A percentile compares a stretch with the other conserved stretches of the same genome.
Conservation (phyloP, 2,113 vertebrate species). For the Myrmecophaga tridactyla region DNA sequence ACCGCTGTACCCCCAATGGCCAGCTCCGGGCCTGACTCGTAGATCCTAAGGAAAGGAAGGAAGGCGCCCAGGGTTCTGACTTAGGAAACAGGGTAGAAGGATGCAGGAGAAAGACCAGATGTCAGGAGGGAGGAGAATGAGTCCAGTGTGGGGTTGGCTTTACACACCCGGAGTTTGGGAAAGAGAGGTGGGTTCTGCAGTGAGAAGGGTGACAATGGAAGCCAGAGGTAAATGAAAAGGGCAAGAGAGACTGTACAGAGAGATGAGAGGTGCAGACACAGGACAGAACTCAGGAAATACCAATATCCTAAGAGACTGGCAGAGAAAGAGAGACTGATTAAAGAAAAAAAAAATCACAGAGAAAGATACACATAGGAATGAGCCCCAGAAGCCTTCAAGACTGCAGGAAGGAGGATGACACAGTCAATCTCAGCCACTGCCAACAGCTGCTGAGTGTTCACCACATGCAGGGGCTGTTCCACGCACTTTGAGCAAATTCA, state of each 20-base stretch:
- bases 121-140: background rate
- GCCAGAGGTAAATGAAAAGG: background rate
- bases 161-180: background rate
- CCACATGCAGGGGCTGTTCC: background rate
- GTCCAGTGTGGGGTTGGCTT: background rate
- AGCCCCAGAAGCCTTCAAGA: background rate
- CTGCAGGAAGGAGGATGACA: background rate
- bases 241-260: background rate
- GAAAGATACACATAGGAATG: background rate
- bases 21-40: background rate
- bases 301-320: background rate
- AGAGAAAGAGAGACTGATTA: background rate
- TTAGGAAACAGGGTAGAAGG: background rate
- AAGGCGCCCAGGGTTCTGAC: background rate
- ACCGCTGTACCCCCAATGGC: background rate
- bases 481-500: background rate
- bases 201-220: background rate
- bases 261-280: background rate
- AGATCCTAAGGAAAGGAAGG: background rate
- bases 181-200: background rate
- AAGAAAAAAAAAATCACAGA: background rate
- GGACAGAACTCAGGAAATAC: background rate
- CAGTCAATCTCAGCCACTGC: background rate
- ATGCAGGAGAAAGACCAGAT: background rate
- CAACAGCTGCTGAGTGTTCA: background rate